These are phyloP conservation scores for Macrostomum lignano DNA, from an alignment of 1,140 invertebrate species.

Conservation along the genomic window DNA sequence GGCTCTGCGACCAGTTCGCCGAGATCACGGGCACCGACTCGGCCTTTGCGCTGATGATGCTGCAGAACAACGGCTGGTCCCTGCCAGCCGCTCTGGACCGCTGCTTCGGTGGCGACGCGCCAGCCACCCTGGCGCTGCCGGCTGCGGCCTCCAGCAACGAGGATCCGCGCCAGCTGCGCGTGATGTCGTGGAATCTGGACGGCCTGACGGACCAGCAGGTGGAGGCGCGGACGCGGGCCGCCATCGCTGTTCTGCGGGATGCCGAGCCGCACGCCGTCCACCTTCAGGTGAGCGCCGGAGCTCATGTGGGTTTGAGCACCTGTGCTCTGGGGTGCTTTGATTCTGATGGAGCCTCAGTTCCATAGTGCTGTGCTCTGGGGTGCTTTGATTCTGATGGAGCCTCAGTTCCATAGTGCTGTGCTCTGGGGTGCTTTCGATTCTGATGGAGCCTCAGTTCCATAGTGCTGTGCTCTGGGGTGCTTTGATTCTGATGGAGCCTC, in stretches of 20 bases:
- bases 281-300: slow-evolving; percentile 36
- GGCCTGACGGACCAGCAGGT: slow-evolving; percentile 33
- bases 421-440: too few relatives aligned
- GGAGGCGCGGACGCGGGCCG: slow-evolving; percentile 29
- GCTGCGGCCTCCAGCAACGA: too few relatives aligned
- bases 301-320: slow-evolving; percentile 10
- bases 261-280: slow-evolving; percentile 35
- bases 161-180: slow-evolving; percentile 13
- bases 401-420: too few relatives aligned
- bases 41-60: background rate
- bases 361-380: too few relatives aligned
- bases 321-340: too few relatives aligned
- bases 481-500: too few relatives aligned
- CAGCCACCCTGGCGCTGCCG: background rate
- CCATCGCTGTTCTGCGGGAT: too few relatives aligned
- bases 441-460: too few relatives aligned
- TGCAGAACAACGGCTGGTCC: background rate
- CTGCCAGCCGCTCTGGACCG: too few relatives aligned
- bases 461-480: too few relatives aligned
- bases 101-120: background rate
- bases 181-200: slow-evolving; percentile 36
- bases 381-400: too few relatives aligned
- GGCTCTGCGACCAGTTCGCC: background rate
- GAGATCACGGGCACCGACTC: background rate
- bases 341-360: too few relatives aligned